phyloP scores from a whole-genome alignment of 2,797 vertebrate genomes.

The Pterois miles region DNA sequence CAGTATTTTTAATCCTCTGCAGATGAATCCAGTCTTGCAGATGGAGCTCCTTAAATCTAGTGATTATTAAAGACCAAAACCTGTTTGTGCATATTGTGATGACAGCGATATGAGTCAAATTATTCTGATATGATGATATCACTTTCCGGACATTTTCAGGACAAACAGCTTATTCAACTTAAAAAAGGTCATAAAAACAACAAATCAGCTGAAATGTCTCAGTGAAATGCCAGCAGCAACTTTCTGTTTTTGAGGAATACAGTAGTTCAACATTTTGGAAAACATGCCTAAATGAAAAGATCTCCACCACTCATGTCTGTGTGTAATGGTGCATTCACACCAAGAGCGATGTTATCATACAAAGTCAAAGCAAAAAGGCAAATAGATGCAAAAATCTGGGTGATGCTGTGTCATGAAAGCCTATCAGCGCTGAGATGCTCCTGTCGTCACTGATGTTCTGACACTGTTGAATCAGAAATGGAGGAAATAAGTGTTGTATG shows the following conservation, averaged over 20 bases:
- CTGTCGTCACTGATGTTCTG: fast-evolving
- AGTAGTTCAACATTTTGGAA: not conserved
- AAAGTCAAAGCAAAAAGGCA: too few species aligned
- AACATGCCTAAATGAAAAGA: too few species aligned
- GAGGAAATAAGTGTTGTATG: too few species aligned
- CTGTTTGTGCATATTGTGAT: slow-evolving; percentile 7
- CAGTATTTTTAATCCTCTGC: not conserved
- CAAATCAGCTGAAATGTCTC: not conserved
- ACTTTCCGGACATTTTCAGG: not conserved
- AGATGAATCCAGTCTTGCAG: not conserved
- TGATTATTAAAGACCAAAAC: not conserved
- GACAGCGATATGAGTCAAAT: not conserved
- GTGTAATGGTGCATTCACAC: too few species aligned
- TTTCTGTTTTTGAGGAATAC: not conserved
- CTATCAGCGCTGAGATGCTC: too few species aligned
- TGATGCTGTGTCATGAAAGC: too few species aligned
- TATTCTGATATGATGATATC: not conserved
- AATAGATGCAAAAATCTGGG: too few species aligned
- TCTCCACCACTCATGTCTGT: too few species aligned
- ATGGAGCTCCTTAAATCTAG: not conserved
- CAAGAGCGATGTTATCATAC: too few species aligned
- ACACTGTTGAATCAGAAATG: too few species aligned
- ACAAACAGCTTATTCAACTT: not conserved
- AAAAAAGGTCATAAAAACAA: not conserved
- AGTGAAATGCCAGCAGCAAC: not conserved